Base-by-base conservation (phyloP, 2,888 invertebrate genomes). In the Salticus scenicus region DNA sequence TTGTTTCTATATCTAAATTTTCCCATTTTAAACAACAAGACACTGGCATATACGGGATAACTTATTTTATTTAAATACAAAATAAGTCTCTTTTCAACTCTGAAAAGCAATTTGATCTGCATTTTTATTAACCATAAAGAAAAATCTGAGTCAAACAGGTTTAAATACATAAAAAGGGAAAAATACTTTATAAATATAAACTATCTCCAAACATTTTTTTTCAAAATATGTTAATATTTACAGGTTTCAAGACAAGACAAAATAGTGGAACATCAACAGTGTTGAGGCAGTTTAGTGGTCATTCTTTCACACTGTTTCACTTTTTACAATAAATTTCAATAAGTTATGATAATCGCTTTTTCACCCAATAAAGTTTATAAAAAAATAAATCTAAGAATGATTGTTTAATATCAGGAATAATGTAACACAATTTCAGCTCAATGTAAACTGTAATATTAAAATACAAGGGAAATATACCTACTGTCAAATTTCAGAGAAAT, bases 181-280 rank as follows among this genome's bases (percentile, higher is more conserved):
- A 69, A 70, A 27, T 41, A 70, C 28, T 42, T 37, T 70, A 70
- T 70, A 70, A 70, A 70, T 70, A 70, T 70, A 70, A 70, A 70
- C 70, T 37, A 42, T 69, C 20, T 42, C 7, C 70, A 70, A n/a
- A 70, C 42, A 37, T 70, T 27, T n/a, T n/a, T n/a, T n/a, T 41
- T 41, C 70, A 70, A 70, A 70, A 70, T 42, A 70, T 24, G 14
- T 28, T 42, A 28, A 42, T 70, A 70, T 70, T 24, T 70, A 70
- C 70, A 70, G 12, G 28, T 42, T 42, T 24, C 1, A 27, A 27
- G 42, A 70, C 70, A 70, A 42, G 70, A 70, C 70, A 70, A 70
- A 70, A 42, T 70, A 30, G 28, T 42, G 27, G 0, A 27, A 41
- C 42, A 42, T 70, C 12, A 17, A 70, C 42, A 42, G 28, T 42